phyloP scores from a whole-genome alignment of 2,113 vertebrate genomes.

The Poeciliopsis occidentalis region DNA sequence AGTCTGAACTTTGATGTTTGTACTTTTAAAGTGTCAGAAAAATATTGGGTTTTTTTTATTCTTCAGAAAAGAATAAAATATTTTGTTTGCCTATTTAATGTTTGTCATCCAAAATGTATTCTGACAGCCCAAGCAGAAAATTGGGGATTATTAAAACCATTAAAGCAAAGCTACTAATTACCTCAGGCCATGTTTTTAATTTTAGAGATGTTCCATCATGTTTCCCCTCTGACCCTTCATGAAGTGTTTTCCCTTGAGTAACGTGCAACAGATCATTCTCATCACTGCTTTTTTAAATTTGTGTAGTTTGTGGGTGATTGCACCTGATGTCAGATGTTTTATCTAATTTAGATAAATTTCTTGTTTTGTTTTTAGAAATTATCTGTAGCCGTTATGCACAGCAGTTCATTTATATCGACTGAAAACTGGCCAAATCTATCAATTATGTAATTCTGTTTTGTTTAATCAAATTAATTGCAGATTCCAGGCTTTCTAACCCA shows the following conservation, averaged over 20 bases:
- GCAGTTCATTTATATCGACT: not conserved
- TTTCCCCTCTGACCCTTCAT: slow-evolving; percentile 26
- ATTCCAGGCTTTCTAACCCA: not conserved
- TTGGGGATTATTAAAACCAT: slow-evolving; percentile 20
- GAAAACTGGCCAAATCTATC: not conserved
- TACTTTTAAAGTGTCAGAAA: too few relatives aligned
- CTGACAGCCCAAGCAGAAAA: not conserved
- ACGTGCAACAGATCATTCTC: slow-evolving; percentile 30
- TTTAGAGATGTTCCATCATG: slow-evolving; percentile 78
- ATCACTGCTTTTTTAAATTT: slow-evolving; percentile 37
- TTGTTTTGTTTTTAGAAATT: not conserved
- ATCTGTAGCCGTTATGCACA: not conserved
- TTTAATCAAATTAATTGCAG: not conserved
- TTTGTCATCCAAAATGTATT: too few relatives aligned
- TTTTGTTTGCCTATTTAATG: too few relatives aligned
- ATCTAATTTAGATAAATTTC: slow-evolving; percentile 21
- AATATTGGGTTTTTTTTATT: too few relatives aligned
- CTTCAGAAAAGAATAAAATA: too few relatives aligned
- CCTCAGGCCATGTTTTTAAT: slow-evolving; percentile 19
- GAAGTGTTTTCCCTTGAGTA: slow-evolving; percentile 20
- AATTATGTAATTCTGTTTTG: not conserved
- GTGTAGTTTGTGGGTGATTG: slow-evolving; percentile 40
- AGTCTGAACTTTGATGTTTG: too few relatives aligned
- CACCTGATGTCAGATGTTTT: slow-evolving; percentile 27
- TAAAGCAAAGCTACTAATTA: slow-evolving; percentile 23